Conservation (phyloP, 92 coral and sea anemone genomes). For the Zoanthus sociatus region DNA sequence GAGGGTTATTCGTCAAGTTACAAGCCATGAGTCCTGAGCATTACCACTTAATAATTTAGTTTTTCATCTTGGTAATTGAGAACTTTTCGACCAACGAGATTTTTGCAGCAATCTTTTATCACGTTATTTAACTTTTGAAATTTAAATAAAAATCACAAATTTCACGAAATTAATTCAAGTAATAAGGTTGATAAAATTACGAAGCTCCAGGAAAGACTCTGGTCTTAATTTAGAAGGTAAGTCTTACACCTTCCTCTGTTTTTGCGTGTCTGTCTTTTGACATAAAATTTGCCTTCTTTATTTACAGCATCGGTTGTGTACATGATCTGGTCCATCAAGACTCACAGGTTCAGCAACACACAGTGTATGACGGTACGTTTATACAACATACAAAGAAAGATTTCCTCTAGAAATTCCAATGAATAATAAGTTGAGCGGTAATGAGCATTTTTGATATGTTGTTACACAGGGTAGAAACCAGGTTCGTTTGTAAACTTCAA, state of each 20-base stretch:
- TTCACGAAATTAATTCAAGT: not conserved
- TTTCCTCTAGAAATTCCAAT: too few relatives aligned
- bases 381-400: not conserved
- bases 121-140: not conserved
- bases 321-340: slow-evolving; percentile 97
- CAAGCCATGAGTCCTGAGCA: too few relatives aligned
- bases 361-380: slow-evolving; percentile 65
- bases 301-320: slow-evolving; percentile 92
- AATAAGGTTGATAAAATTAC: not conserved
- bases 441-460: too few relatives aligned
- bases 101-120: not conserved
- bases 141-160: not conserved
- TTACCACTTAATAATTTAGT: not conserved
- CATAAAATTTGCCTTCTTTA: not conserved
- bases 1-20: not conserved
- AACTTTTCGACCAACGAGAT: not conserved
- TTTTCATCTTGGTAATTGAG: too few relatives aligned
- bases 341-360: slow-evolving; percentile 75
- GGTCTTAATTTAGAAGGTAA: too few relatives aligned
- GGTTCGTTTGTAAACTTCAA: too few relatives aligned
- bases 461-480: too few relatives aligned
- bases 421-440: too few relatives aligned
- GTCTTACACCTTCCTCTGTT: not conserved
- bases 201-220: too few relatives aligned
- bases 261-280: not conserved